Base-by-base conservation (phyloP, 2,113 vertebrate species). In the Upupa epops region DNA sequence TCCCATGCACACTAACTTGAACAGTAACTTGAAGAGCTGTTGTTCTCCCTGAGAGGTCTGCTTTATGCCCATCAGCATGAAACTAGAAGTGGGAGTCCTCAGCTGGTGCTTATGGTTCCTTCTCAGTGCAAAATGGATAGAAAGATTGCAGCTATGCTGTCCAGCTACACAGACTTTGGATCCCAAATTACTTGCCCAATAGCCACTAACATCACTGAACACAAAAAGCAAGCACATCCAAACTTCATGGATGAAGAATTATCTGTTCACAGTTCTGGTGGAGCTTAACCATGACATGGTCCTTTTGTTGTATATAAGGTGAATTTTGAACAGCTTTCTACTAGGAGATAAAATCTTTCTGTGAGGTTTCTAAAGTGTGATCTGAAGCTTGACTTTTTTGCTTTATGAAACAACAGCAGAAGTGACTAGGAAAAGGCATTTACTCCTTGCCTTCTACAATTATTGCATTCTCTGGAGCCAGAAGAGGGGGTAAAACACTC, bases 71-170 rank as follows among this genome's bases (percentile, higher is more conserved):
- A 36, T 65, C 54, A 78, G 65, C 34, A 72, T 64, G 69, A 36
- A 80, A 60, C 34, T 79, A 81, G 37, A 78, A 80, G 29, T 86
- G 56, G 82, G 76, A 74, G 48, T 49, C 48, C 76, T 86, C 46
- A 68, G 34, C 36, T 90, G 80, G 28, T 1, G 3, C 88, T 93
- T 88, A 61, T 78, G 70, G 56, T 76, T 84, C 76, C 80, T 69
- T 86, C 93, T 75, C 83, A 69, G 65, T 93, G 88, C 49, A 92
- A 75, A 84, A 66, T 88, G 66, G 64, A 66, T 42, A 59, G 68
- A 85, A 24, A 87, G 52, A 48, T 45, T 91, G 66, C 42, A 93
- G 68, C 68, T 92, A 59, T 63, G 37, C 71, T 87, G 74, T 55
- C 51, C n/a, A 21, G 3, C 45, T 78, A 65, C 29, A 60, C 89